Percentiles rank a stretch among this genome's conserved stretches.
These are phyloP conservation scores for Patagioenas fasciata DNA, from an alignment of 2,113 vertebrate genomes.

Conservation along the genomic window DNA sequence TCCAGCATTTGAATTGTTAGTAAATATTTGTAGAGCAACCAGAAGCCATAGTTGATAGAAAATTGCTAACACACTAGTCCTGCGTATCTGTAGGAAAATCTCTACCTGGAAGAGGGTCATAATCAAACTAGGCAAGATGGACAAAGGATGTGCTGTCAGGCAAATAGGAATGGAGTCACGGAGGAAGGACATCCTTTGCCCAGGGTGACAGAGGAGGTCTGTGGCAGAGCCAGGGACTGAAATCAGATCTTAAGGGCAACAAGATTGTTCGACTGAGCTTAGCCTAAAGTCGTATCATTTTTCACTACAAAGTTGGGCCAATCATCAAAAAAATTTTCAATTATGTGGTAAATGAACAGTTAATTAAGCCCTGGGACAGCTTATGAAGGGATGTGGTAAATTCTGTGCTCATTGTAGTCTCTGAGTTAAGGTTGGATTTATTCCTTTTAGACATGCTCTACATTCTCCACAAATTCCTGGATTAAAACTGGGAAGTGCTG, in stretches of 20 bases:
- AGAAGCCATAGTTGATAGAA: neutral
- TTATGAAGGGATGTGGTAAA: neutral
- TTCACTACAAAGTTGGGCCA: neutral
- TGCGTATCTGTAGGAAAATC: neutral
- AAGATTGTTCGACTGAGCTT: neutral
- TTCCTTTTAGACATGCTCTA: neutral
- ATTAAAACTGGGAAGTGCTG: neutral
- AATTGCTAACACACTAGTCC: neutral
- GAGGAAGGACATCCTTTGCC: neutral
- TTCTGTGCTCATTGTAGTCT: neutral
- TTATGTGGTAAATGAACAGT: neutral
- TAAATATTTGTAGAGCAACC: constrained; percentile 27
- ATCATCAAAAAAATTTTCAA: neutral
- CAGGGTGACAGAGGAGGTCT: neutral
- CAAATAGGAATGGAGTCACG: neutral
- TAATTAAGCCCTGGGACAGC: neutral
- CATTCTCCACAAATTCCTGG: neutral
- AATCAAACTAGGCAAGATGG: neutral
- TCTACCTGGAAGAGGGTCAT: neutral
- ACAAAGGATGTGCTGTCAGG: neutral
- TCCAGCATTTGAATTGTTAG: neutral
- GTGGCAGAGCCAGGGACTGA: neutral
- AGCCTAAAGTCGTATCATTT: neutral
- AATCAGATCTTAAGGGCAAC: neutral
- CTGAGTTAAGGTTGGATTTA: neutral